phyloP scores from a whole-genome alignment of 2,113 vertebrate species.

The Bos indicus region DNA sequence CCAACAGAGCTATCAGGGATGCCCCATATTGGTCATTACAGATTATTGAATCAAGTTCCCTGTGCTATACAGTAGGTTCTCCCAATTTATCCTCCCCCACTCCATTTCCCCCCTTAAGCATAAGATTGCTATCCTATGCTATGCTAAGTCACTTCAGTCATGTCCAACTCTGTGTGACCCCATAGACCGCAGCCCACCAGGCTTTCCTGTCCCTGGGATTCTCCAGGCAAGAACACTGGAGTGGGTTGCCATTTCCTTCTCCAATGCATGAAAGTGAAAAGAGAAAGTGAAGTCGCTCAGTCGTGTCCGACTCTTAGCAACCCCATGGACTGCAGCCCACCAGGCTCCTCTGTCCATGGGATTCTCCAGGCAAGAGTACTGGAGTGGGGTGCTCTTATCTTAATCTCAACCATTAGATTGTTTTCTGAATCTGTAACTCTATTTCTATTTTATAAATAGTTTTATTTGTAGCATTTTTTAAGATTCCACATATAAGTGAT shows the following conservation, averaged over 20 bases:
- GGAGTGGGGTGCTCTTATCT: neutral
- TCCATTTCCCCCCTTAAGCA: neutral
- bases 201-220: too few species aligned
- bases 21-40: neutral
- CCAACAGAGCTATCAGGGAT: neutral
- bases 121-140: neutral
- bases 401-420: neutral
- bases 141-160: too few species aligned
- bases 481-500: neutral
- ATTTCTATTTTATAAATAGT: neutral
- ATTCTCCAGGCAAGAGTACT: too few species aligned
- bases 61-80: neutral
- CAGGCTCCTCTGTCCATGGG: too few species aligned
- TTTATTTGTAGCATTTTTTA: neutral
- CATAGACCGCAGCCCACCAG: too few species aligned
- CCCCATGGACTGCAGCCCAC: too few species aligned
- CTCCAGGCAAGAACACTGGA: too few species aligned
- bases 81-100: neutral
- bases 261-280: too few species aligned
- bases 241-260: too few species aligned
- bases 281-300: too few species aligned
- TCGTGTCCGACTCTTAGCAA: too few species aligned
- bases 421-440: neutral
- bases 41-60: neutral
- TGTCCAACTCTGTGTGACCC: too few species aligned